phyloP scores from a whole-genome alignment of 1,140 invertebrate genomes.

The Branchinecta lindahli region DNA sequence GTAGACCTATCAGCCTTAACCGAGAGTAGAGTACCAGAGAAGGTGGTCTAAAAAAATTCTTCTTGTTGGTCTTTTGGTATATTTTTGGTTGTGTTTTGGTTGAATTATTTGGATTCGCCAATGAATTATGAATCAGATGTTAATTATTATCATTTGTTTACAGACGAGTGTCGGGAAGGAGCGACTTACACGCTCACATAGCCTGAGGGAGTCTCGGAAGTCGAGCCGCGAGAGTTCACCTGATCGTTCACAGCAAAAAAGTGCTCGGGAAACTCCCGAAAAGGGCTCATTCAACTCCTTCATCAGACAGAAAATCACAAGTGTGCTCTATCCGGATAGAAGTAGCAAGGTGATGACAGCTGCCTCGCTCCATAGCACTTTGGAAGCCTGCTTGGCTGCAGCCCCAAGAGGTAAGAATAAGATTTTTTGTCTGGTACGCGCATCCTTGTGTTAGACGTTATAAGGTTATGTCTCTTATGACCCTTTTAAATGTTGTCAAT shows the following conservation, averaged over 20 bases:
- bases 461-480: no score
- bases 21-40: no score
- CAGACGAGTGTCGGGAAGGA: no score
- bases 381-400: constrained; percentile 24
- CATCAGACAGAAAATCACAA: constrained; percentile 30
- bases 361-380: constrained; percentile 24
- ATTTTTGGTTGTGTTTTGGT: no score
- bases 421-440: not conserved
- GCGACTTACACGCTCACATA: not conserved
- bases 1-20: no score
- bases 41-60: no score
- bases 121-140: no score
- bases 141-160: no score
- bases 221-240: constrained; percentile 17
- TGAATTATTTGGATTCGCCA: no score
- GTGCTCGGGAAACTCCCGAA: constrained; percentile 17
- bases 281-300: constrained; percentile 20
- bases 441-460: not conserved
- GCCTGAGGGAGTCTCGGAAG: constrained; percentile 14
- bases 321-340: constrained; percentile 31
- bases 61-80: no score
- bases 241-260: constrained; percentile 9
- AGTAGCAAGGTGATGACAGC: constrained; percentile 25
- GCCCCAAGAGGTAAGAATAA: constrained; percentile 27
- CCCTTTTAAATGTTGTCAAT: no score